Evolutionary conservation across 2,113 vertebrate species (phyloP), one percentile per base, ranked within the genome.

Genomic region (Hippocampus abdominalis): DNA sequence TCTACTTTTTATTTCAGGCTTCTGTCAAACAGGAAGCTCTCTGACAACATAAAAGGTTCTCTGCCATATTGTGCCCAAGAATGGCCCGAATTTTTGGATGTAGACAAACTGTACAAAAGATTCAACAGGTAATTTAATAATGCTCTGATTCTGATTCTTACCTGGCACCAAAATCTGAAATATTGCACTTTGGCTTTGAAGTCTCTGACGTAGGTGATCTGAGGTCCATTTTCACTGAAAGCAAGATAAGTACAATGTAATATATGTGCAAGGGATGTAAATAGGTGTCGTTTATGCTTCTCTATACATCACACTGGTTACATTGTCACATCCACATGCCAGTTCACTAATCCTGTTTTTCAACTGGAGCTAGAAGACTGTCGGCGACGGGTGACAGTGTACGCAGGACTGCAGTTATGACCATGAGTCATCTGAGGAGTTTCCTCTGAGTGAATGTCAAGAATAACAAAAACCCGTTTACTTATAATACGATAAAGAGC

Each of bases 121-220:
- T 7, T 48, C 25, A 13, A 25, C 5, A 5, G 9, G 21, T 64
- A 25, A 44, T 23, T 3, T n/a, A 36, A 36, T 8, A 29, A 29
- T 18, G 2, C 44, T 1, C 62, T 32, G 8, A n/a, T 36, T 67
- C 11, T 6, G 11, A 64, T 16, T 16, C 85, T n/a, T 91, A 99
- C 97, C 95, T 99, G 97, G 91, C 96, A 99, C 97, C 96, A 98
- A 92, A 98, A 98, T 76, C 95, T 91, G 92, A 99, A 98, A 89
- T 98, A 98, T 67, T 98, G 97, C 71, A 98, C 94, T 88, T 99
- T 99, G 78, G 97, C 96, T 88, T 98, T 99, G 88, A 99, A 99
- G 73, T 99, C 97, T 29, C 97, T 92, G 51, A 99, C 97, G 13
- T 99, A 99, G 15, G 96, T 96, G 82, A 99, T 98, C 85, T 98